Evolutionary conservation across 2,113 vertebrate genomes (phyloP).

Genomic region (Ceyx melanurus): DNA sequence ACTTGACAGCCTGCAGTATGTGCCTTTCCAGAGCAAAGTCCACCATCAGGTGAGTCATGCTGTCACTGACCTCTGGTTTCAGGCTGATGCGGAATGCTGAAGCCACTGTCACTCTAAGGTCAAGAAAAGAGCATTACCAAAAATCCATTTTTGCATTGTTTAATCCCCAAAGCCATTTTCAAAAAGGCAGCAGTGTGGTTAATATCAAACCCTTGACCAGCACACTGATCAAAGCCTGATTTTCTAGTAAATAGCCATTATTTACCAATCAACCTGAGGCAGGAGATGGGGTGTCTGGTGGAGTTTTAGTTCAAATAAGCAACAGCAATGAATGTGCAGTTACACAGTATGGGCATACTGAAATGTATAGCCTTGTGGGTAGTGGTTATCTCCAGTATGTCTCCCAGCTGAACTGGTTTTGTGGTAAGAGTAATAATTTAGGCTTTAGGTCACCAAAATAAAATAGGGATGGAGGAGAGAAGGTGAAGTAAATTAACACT

Average conservation of each 20-base stretch:
- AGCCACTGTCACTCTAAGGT: slow-evolving; percentile 89
- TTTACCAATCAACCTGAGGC: not conserved
- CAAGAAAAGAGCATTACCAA: slow-evolving; percentile 55
- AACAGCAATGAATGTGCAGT: no score
- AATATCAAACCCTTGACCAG: not conserved
- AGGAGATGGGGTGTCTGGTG: no score
- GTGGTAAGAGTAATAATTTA: no score
- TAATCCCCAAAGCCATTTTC: not conserved
- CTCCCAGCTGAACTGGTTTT: no score
- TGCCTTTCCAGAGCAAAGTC: slow-evolving; percentile 87
- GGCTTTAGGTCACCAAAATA: no score
- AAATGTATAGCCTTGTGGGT: no score
- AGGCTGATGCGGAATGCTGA: slow-evolving; percentile 89
- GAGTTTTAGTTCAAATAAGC: no score
- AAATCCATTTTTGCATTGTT: not conserved
- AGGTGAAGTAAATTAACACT: no score
- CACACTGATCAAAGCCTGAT: not conserved
- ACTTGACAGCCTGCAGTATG: slow-evolving; percentile 84
- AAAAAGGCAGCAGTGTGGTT: not conserved
- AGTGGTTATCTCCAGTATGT: no score
- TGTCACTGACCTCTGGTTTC: slow-evolving; percentile 85
- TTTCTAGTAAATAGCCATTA: not conserved
- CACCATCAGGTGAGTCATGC: slow-evolving; percentile 90
- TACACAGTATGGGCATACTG: no score
- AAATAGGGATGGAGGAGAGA: no score